Conservation (phyloP, 2,888 invertebrate species). For the Syritta pipiens region DNA sequence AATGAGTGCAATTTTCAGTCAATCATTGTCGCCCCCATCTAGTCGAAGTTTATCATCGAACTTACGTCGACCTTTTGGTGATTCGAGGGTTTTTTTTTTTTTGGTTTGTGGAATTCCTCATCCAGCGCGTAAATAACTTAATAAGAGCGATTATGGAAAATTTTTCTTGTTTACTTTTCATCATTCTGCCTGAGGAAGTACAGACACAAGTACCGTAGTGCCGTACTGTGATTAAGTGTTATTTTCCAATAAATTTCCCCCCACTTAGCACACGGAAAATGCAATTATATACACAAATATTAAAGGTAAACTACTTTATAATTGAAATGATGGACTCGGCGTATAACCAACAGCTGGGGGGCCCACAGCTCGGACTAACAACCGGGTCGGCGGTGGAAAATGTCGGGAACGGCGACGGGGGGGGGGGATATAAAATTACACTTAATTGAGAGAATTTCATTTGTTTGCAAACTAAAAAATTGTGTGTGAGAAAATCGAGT, state of each 20-base stretch:
- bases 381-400: slow-evolving; percentile 37
- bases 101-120: slow-evolving; percentile 12
- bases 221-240: slow-evolving; percentile 54
- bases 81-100: slow-evolving; percentile 14
- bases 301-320: slow-evolving; percentile 61
- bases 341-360: neutral
- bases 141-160: slow-evolving; percentile 52
- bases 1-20: no score
- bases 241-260: slow-evolving; percentile 60
- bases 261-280: slow-evolving; percentile 50
- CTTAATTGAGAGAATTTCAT: slow-evolving; percentile 57
- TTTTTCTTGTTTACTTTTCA: slow-evolving; percentile 23
- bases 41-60: no score
- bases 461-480: slow-evolving; percentile 66
- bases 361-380: slow-evolving; percentile 10
- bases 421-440: slow-evolving; percentile 25
- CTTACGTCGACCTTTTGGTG: no score
- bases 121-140: slow-evolving; percentile 54
- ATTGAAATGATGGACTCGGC: slow-evolving; percentile 60
- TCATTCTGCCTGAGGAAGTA: no score
- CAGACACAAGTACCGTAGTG: neutral
- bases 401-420: slow-evolving; percentile 15
- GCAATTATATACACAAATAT: slow-evolving; percentile 58
- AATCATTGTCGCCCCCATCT: no score
- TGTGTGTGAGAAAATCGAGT: slow-evolving; percentile 62